phyloP scores from a whole-genome alignment of 2,888 invertebrate species.

The Hyppa rectilinea region DNA sequence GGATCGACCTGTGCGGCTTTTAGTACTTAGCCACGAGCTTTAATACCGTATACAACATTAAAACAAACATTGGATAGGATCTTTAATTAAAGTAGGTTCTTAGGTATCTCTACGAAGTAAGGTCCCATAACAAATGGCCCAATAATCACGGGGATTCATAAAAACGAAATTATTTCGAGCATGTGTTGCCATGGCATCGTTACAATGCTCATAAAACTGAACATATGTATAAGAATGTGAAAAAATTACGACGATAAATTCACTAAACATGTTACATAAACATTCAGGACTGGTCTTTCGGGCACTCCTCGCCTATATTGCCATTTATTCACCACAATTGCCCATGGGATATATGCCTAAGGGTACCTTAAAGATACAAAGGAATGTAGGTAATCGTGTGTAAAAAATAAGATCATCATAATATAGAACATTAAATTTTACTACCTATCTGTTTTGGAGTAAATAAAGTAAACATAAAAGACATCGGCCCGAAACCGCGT shows the following conservation, averaged over 20 bases:
- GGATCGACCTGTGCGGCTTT: too few species aligned
- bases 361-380: constrained; percentile 21
- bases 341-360: constrained; percentile 9
- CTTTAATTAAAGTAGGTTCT: constrained; percentile 44
- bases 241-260: constrained; percentile 80
- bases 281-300: constrained; percentile 71
- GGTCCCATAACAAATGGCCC: constrained; percentile 21
- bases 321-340: constrained; percentile 44
- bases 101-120: constrained; percentile 3
- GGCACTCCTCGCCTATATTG: constrained; percentile 63
- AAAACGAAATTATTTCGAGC: constrained; percentile 71
- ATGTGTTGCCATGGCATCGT: constrained; percentile 70
- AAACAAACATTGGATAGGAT: constrained; percentile 54
- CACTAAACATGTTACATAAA: constrained; percentile 76
- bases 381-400: constrained; percentile 49
- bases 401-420: constrained; percentile 62
- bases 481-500: constrained; percentile 67
- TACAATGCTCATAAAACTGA: constrained; percentile 76
- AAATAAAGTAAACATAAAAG: constrained; percentile 70
- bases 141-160: constrained; percentile 69
- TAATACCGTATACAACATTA: constrained; percentile 40
- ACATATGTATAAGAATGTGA: constrained; percentile 73
- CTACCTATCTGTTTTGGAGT: constrained; percentile 69
- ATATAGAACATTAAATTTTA: constrained; percentile 68
- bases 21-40: too few species aligned